A percentile compares a stretch with the other conserved stretches of the same genome.
Conservation (phyloP, 1,140 invertebrate species). For the Capitella teleta region DNA sequence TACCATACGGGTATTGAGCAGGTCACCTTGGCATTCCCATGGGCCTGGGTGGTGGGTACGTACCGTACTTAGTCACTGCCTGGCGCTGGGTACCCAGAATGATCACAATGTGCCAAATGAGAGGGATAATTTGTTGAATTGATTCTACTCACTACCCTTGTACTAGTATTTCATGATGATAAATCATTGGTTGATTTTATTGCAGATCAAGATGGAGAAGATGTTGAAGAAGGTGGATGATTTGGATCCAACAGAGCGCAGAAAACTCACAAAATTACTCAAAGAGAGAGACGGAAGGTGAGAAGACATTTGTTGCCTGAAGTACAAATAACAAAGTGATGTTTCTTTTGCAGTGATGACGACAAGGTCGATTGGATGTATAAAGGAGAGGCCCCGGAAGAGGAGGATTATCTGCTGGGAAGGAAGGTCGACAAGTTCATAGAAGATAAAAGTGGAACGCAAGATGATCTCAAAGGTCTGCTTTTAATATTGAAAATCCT, state of each 20-base stretch:
- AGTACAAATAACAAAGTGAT: background rate
- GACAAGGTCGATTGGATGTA: slow-evolving; percentile 66
- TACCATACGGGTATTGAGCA: too few species aligned
- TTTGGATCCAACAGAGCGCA: background rate
- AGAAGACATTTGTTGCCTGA: background rate
- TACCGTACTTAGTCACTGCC: too few species aligned
- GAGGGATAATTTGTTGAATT: too few species aligned
- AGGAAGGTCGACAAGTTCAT: slow-evolving; percentile 74
- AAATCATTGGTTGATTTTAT: too few species aligned
- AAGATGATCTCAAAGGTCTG: slow-evolving; percentile 21
- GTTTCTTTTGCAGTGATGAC: background rate
- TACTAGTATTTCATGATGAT: too few species aligned
- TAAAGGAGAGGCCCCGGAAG: slow-evolving; percentile 65
- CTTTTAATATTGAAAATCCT: background rate
- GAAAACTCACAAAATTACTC: background rate
- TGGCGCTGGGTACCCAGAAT: too few species aligned
- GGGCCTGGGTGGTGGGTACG: too few species aligned
- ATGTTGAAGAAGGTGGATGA: slow-evolving; percentile 3
- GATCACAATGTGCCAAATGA: too few species aligned
- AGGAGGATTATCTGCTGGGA: slow-evolving; percentile 84
- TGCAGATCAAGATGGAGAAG: slow-evolving; percentile 4
- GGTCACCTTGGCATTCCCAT: too few species aligned
- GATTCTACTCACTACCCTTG: too few species aligned
- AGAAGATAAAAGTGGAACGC: slow-evolving; percentile 53
- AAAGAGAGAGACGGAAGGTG: slow-evolving; percentile 1